These are phyloP conservation scores for Aphaenogaster floridana DNA, from an alignment of 1,140 invertebrate species.

Conservation along the genomic window DNA sequence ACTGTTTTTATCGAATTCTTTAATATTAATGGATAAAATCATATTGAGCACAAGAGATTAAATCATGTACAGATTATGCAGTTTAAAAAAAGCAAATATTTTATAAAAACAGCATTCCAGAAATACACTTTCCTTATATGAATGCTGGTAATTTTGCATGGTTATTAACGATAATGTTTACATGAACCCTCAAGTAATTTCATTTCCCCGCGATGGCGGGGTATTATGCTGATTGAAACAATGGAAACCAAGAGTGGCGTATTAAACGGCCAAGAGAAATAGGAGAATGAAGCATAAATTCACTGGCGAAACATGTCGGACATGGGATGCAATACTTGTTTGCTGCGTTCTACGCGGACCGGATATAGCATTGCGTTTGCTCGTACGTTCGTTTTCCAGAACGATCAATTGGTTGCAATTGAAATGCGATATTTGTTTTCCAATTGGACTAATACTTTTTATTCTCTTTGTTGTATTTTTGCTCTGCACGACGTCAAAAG, in stretches of 20 bases:
- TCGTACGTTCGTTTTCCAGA: conserved; percentile 42
- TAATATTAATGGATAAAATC: neutral
- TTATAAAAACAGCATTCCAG: neutral
- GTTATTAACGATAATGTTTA: conserved; percentile 36
- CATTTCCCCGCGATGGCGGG: neutral
- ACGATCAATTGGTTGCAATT: conserved; percentile 69
- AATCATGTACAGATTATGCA: neutral
- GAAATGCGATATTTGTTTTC: conserved; percentile 73
- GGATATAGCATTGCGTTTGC: conserved; percentile 62
- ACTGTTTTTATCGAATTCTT: neutral
- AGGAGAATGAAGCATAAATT: conserved; percentile 63
- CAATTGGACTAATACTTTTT: conserved; percentile 68
- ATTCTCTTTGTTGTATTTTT: neutral
- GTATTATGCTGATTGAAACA: conserved; percentile 53
- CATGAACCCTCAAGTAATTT: conserved; percentile 35
- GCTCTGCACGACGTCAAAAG: neutral
- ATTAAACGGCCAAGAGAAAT: conserved; percentile 59
- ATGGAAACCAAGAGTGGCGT: conserved; percentile 45
- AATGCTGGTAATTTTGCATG: neutral
- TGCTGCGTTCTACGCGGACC: conserved; percentile 54
- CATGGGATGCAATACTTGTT: conserved; percentile 63
- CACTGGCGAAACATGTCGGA: conserved; percentile 34
- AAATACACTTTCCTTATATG: neutral
- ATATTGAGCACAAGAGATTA: neutral
- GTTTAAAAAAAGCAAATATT: neutral